phyloP scores from a whole-genome alignment of 2,113 vertebrate genomes.

The Epinephelus cyanopodus region DNA sequence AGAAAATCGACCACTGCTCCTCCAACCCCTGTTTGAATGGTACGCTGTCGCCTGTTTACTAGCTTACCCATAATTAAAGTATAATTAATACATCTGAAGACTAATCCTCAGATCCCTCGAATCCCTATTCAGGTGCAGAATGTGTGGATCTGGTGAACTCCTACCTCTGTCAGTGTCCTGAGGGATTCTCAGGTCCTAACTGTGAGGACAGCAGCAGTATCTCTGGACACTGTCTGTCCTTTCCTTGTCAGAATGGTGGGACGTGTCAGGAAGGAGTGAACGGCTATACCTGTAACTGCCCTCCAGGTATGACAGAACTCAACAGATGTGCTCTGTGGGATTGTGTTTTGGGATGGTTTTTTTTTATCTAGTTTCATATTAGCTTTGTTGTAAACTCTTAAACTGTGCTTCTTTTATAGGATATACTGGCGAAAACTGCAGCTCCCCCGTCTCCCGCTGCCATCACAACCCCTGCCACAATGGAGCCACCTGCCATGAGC shows the following conservation, averaged over 20 bases:
- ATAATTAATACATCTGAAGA: slow-evolving; percentile 8
- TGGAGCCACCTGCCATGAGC: slow-evolving; percentile 95
- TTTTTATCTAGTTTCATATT: background rate
- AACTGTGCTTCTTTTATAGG: slow-evolving; percentile 73
- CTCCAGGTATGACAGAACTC: slow-evolving; percentile 79
- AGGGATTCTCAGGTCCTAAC: slow-evolving; percentile 92
- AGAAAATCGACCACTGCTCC: slow-evolving; percentile 95
- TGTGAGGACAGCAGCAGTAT: slow-evolving; percentile 88
- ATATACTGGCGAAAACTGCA: slow-evolving; percentile 96
- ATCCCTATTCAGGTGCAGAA: slow-evolving; percentile 88
- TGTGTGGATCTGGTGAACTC: slow-evolving; percentile 94
- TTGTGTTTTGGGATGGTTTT: background rate
- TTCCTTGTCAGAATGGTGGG: slow-evolving; percentile 93
- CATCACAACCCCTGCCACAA: slow-evolving; percentile 96
- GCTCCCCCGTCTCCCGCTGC: slow-evolving; percentile 90
- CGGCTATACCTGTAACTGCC: slow-evolving; percentile 93
- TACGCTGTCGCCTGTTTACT: slow-evolving; percentile 70
- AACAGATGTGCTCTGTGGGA: background rate
- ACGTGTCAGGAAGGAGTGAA: slow-evolving; percentile 93
- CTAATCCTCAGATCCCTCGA: slow-evolving; percentile 44
- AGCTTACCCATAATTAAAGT: background rate
- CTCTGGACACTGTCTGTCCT: slow-evolving; percentile 87
- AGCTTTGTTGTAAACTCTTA: slow-evolving; percentile 1
- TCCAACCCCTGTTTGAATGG: slow-evolving; percentile 95
- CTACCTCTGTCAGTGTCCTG: slow-evolving; percentile 93